Evolutionary conservation across 2,113 vertebrate species (phyloP), one percentile per base, ranked within the genome.

Genomic region (Bettongia penicillata): DNA sequence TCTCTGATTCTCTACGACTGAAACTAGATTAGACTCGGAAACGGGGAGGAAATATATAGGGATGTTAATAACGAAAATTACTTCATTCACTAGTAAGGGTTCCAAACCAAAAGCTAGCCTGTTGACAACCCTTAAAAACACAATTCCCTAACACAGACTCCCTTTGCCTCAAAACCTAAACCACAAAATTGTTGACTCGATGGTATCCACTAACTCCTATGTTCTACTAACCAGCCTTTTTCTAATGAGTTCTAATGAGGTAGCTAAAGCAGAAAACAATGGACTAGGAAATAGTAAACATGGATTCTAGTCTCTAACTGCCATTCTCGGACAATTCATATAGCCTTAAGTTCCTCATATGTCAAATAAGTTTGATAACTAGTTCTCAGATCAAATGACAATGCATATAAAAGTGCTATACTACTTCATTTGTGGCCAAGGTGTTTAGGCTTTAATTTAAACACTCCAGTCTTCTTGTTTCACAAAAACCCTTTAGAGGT

Each of bases 401-500:
- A 77, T 77, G 37, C 16, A n/a, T 19, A 77, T 77, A 77, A 77
- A 77, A n/a, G 37, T 14, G 68, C 3, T 31, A 91, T 51, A 61
- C 22, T 91, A 26, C 53, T 37, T 94, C 90, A 93, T 52, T 0
- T 92, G 49, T 77, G 61, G 92, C 61, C 89, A 94, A 55, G 4
- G 49, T 91, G 50, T 95, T 90, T 93, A 94, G 43, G 50, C 31
- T 93, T 48, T 90, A 96, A 89, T 91, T 93, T 96, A 91, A 93
- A 94, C 43, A 90, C 89, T 25, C 51, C 14, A 93, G 94, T 89
- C 92, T 95, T 89, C 93, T 61, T 91, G 16, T 91, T 95, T 95
- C 94, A 95, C 93, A 84, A 95, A 96, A 98, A 96, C 43, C 0
- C 68, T 84, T 84, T n/a, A 43, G 25, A 43, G 77, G 12, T 90